Base-by-base conservation (phyloP, 2,113 vertebrate species). In the Bagarius yarrelli region DNA sequence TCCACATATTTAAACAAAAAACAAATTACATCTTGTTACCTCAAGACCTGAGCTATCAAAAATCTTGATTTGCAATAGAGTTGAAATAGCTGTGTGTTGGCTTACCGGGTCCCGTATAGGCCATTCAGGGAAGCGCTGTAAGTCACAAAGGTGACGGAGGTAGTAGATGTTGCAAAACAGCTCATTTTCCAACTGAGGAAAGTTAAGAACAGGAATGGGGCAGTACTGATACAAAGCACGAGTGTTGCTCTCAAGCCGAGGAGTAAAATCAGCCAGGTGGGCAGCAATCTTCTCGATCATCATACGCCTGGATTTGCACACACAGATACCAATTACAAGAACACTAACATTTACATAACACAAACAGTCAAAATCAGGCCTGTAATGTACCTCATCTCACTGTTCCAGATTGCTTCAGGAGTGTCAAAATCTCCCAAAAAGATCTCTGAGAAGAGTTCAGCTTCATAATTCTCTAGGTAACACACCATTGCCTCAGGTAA, bases 91-190 rank as follows among this genome's bases (percentile, higher is more conserved):
- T 27, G 57, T 25, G 23, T 55, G 13, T 75, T 44, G 13, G 92
- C 95, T 88, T 94, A 99, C 98, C 14, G 97, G 93, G 81, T 99
- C 97, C 93, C 96, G 94, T 89, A 99, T 96, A 27, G 96, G 96
- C 98, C 98, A 99, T 87, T 97, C 92, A 77, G 97, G 98, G 93
- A 99, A 99, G 79, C 91, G 94, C 60, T 85, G 89, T 59, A 94
- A 93, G 91, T 99, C 97, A 84, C 97, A 99, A 64, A 99, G 95
- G 88, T 99, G 98, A 86, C 96, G 95, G 92, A 99, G 97, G 92
- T 99, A 99, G 94, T 99, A 99, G 91, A 99, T 99, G 91, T 95
- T 99, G 91, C 98, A 99, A 94, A 99, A 99, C 5, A 99, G 93
- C 89, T 99, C 98, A 69, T 95, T 94, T 87, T 98, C 96, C 82